phyloP scores from a whole-genome alignment of 2,113 vertebrate genomes.

The Greenwoodochromis staneri region DNA sequence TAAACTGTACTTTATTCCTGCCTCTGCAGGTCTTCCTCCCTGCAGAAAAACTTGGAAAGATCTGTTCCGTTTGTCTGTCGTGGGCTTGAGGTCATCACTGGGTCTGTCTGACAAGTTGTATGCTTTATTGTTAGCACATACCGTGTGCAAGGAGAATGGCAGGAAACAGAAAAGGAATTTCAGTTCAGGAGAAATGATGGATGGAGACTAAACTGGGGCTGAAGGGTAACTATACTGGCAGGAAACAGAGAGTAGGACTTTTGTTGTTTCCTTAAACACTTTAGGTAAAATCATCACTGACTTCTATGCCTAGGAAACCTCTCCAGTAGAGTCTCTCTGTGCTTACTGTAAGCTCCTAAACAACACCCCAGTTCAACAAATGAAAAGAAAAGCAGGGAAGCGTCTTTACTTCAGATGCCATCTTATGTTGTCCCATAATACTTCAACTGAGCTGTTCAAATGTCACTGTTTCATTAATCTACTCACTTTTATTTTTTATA shows the following conservation, averaged over 20 bases:
- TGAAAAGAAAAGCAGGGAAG: not conserved
- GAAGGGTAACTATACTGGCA: not conserved
- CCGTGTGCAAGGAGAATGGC: constrained; percentile 24
- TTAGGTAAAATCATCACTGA: not conserved
- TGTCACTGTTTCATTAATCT: not conserved
- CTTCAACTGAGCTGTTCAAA: not conserved
- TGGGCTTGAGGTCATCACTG: not conserved
- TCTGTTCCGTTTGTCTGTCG: not conserved
- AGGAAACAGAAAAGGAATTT: constrained; percentile 49
- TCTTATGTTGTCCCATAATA: not conserved
- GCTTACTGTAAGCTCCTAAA: not conserved
- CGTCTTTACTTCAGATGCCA: not conserved
- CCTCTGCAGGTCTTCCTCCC: not conserved
- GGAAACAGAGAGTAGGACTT: not conserved
- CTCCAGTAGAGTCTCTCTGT: not conserved
- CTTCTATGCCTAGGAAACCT: not conserved
- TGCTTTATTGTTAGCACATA: not conserved
- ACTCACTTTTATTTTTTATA: not conserved
- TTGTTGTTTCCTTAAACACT: not conserved
- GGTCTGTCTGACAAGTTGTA: not conserved
- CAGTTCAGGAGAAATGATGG: not conserved
- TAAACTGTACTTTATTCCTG: not conserved
- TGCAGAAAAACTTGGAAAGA: not conserved
- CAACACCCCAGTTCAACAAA: not conserved
- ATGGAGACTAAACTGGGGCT: not conserved